Evolutionary conservation across 2,888 invertebrate species (phyloP).

Genomic region (Pomacea canaliculata): DNA sequence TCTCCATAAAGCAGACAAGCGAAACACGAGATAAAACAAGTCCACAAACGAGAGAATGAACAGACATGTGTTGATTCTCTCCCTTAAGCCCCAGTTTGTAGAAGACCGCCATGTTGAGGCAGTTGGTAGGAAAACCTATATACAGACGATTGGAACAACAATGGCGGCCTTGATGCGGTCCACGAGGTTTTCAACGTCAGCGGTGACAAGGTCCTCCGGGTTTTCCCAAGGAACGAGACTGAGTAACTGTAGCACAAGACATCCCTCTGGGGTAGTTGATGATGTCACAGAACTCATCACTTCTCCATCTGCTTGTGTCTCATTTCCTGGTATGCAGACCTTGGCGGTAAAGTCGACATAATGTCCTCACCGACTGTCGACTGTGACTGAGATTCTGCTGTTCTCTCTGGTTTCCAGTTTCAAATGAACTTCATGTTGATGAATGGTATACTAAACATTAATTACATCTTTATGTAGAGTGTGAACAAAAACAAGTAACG

Average conservation of each 20-base stretch:
- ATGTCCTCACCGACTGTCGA: too few species aligned
- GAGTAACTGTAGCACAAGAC: not conserved
- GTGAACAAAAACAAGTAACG: too few species aligned
- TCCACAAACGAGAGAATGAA: slow-evolving; percentile 8
- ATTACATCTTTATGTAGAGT: too few species aligned
- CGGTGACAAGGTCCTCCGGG: not conserved
- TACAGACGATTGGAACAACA: not conserved
- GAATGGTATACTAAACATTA: too few species aligned
- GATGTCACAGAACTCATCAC: too few species aligned
- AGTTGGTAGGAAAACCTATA: slow-evolving; percentile 2
- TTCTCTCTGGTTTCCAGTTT: too few species aligned
- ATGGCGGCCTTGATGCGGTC: not conserved
- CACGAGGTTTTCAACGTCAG: not conserved
- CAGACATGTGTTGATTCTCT: slow-evolving; percentile 11
- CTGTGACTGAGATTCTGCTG: too few species aligned
- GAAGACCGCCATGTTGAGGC: slow-evolving; percentile 12
- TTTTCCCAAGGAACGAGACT: not conserved
- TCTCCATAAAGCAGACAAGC: too few species aligned
- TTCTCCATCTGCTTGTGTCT: too few species aligned
- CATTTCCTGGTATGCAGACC: too few species aligned
- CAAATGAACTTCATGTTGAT: too few species aligned
- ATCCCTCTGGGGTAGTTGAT: not conserved
- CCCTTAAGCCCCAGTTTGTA: slow-evolving; percentile 10
- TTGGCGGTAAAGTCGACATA: too few species aligned
- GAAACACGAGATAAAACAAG: not conserved